Base-by-base conservation (phyloP, 2,888 invertebrate species). In the Cosmorhoe ocellata region DNA sequence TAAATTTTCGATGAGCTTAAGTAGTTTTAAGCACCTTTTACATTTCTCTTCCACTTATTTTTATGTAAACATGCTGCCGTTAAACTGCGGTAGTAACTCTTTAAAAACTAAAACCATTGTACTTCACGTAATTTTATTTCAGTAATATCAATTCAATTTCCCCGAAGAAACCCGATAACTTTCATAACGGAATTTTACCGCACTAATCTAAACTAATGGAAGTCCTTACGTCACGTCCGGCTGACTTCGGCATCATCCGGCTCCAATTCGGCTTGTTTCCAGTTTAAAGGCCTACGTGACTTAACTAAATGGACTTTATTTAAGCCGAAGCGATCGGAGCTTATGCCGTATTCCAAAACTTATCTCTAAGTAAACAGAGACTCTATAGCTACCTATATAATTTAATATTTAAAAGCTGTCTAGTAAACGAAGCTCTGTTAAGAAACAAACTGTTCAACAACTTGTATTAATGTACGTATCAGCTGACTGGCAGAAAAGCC, bases 211-310 rank as follows among this genome's bases (percentile, higher is more conserved):
- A 43, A 42, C 40, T 52, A 55, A 58, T 52, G 52, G 58, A 43
- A 42, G 48, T 51, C 38, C 43, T 55, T 55, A 55, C 58, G 55
- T 55, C 58, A 58, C 58, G 55, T 55, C 51, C 51, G 59, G 56
- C 44, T 56, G 53, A 52, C 50, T 54, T 53, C 53, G 36, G 64
- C 46, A 52, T 47, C 60, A 61, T 59, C 60, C 62, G 56, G 50
- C 46, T 53, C 22, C 43, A 48, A 49, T 55, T 48, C 55, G 46
- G 54, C 52, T 59, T 62, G 58, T 61, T 63, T 61, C 63, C 64
- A 61, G 63, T 64, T 64, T 63, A 68, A 70, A 74, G 67, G 71
- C 66, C 67, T 72, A 70, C 69, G 69, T 71, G 71, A 70, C 71
- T 72, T 68, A 64, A 64, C 60, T 56, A 66, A 72, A 71, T 67